phyloP scores from a whole-genome alignment of 1,140 invertebrate genomes.

The Venturia canescens region DNA sequence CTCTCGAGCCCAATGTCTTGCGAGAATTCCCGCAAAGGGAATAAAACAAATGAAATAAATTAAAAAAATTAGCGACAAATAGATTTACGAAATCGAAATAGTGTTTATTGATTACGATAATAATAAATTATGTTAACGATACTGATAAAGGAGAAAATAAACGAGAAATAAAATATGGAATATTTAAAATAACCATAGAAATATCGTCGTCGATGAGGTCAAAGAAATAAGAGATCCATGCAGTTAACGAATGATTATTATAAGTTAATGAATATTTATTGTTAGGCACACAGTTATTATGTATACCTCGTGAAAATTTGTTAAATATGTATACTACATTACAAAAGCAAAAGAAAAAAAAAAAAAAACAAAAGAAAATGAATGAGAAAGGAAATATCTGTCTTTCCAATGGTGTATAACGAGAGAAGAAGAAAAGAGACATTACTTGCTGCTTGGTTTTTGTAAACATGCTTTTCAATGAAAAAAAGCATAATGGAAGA shows the following conservation, averaged over 20 bases:
- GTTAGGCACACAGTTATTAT: slow-evolving; percentile 67
- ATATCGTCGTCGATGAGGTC: slow-evolving; percentile 31
- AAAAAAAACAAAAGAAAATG: slow-evolving; percentile 8
- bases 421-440: slow-evolving; percentile 30
- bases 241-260: slow-evolving; percentile 45
- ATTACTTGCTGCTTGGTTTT: slow-evolving; percentile 76
- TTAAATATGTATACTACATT: slow-evolving; percentile 70
- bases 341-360: slow-evolving; percentile 13
- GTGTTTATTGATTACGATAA: slow-evolving; percentile 39
- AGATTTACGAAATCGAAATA: slow-evolving; percentile 24
- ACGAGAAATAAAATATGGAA: neutral
- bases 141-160: slow-evolving; percentile 37
- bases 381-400: slow-evolving; percentile 32
- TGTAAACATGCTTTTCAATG: slow-evolving; percentile 74
- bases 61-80: slow-evolving; percentile 30
- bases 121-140: slow-evolving; percentile 48
- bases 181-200: slow-evolving; percentile 8
- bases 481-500: slow-evolving; percentile 68
- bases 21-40: neutral
- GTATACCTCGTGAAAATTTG: slow-evolving; percentile 65
- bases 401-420: slow-evolving; percentile 46
- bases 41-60: neutral
- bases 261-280: slow-evolving; percentile 61
- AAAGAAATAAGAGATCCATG: slow-evolving; percentile 26
- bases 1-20: neutral